A percentile compares a stretch with the other conserved stretches of the same genome.
Evolutionary conservation across 2,113 vertebrate species (phyloP).

Genomic region (Haemorhous mexicanus): DNA sequence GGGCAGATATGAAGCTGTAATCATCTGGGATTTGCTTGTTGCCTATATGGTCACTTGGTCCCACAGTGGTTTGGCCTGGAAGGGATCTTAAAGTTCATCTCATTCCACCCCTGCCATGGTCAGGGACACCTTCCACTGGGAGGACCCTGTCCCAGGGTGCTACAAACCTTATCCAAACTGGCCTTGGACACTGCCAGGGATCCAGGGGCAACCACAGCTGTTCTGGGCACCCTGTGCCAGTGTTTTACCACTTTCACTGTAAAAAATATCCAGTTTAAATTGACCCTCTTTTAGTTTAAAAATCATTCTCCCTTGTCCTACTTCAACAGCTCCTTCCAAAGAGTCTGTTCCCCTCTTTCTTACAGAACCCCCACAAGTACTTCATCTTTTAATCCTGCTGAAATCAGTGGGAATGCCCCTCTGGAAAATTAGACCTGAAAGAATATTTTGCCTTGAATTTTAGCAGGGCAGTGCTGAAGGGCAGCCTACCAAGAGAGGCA

Average conservation of each 20-base stretch:
- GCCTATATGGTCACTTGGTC: not conserved
- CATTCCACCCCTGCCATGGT: not conserved
- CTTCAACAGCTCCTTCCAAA: not conserved
- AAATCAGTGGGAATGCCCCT: not conserved
- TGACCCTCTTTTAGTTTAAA: not conserved
- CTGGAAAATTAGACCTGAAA: not conserved
- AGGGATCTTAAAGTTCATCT: not conserved
- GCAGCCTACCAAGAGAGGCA: not conserved
- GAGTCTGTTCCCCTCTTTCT: not conserved
- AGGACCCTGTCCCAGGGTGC: rapidly evolving
- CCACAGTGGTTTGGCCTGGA: not conserved
- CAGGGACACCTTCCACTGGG: not conserved
- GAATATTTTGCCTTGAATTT: not conserved
- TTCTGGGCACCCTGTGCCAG: not conserved
- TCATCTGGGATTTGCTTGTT: not conserved
- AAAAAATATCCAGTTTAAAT: not conserved
- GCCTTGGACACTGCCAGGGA: not conserved
- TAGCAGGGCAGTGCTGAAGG: not conserved
- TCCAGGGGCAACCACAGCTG: not conserved
- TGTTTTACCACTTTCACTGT: not conserved
- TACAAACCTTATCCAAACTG: not conserved
- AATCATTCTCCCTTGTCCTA: not conserved
- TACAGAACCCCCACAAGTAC: not conserved
- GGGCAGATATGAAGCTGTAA: not conserved
- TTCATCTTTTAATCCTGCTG: not conserved